Percentiles rank a stretch among this genome's conserved stretches.
Evolutionary conservation across 2,113 vertebrate species (phyloP).

Genomic region (Bombycilla garrulus): DNA sequence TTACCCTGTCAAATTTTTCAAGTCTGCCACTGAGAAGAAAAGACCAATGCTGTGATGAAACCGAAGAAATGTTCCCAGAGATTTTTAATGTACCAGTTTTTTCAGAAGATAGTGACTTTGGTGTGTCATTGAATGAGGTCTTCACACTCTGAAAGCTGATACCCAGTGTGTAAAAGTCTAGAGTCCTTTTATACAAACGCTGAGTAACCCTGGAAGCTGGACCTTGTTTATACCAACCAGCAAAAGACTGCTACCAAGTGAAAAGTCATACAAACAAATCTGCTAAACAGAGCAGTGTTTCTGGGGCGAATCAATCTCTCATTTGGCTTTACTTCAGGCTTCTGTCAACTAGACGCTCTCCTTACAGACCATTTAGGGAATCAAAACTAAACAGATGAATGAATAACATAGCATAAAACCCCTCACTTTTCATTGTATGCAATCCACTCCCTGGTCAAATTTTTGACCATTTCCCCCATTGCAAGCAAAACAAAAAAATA

Average conservation of each 20-base stretch:
- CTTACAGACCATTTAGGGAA: neutral
- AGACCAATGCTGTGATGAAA: slow-evolving; percentile 45
- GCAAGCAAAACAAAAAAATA: neutral
- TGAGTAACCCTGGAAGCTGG: neutral
- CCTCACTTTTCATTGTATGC: neutral
- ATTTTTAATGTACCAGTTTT: slow-evolving; percentile 2
- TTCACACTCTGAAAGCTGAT: slow-evolving; percentile 4
- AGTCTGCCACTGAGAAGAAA: slow-evolving; percentile 40
- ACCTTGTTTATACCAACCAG: neutral
- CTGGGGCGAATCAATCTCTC: neutral
- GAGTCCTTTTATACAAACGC: neutral
- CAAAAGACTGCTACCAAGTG: slow-evolving; percentile 22
- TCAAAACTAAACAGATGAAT: neutral
- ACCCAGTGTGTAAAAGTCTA: neutral
- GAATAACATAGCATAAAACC: neutral
- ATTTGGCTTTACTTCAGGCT: slow-evolving; percentile 31
- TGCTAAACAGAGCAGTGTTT: neutral
- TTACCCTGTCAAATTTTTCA: slow-evolving; percentile 46
- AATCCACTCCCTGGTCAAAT: neutral
- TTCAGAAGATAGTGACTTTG: neutral
- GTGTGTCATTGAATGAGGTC: neutral
- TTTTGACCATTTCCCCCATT: neutral
- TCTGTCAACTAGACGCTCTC: neutral
- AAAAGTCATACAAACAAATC: neutral
- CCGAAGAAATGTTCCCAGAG: slow-evolving; percentile 27